Conservation (phyloP, 2,888 invertebrate species). For the Drosophila colorata region DNA sequence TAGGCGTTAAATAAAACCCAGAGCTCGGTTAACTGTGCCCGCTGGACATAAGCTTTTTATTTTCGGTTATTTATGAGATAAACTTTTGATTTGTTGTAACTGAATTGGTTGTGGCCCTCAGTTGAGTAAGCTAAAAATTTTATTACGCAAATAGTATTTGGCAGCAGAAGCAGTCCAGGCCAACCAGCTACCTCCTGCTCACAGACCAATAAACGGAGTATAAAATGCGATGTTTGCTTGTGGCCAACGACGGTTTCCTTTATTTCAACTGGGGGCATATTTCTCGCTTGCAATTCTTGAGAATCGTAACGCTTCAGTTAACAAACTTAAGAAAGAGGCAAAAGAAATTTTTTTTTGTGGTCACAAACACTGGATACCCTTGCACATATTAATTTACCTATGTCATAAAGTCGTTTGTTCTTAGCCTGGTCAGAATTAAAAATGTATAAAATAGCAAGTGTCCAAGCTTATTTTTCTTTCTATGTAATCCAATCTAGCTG, state of each 20-base stretch:
- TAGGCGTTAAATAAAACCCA: slow-evolving; percentile 32
- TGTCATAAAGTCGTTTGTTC: too few species aligned
- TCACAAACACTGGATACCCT: slow-evolving; percentile 6
- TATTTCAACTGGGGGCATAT: slow-evolving; percentile 21
- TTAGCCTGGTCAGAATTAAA: too few species aligned
- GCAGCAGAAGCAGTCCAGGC: slow-evolving; percentile 20
- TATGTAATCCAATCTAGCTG: too few species aligned
- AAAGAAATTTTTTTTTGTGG: background rate
- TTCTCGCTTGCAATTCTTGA: slow-evolving; percentile 30
- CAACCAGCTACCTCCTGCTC: slow-evolving; percentile 9
- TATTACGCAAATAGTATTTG: slow-evolving; percentile 63
- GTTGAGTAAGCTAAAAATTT: slow-evolving; percentile 35
- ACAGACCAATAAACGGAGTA: slow-evolving; percentile 44
- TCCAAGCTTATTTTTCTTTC: too few species aligned
- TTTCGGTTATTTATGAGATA: slow-evolving; percentile 70
- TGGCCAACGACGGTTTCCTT: slow-evolving; percentile 43
- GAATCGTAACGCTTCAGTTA: slow-evolving; percentile 61
- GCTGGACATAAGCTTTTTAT: slow-evolving; percentile 43
- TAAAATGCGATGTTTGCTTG: slow-evolving; percentile 54
- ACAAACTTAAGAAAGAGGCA: slow-evolving; percentile 41
- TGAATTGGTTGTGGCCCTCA: slow-evolving; percentile 3
- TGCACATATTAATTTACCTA: background rate
- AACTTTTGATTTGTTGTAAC: slow-evolving; percentile 70
- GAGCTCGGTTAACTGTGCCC: slow-evolving; percentile 33
- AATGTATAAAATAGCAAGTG: too few species aligned